These are phyloP conservation scores for Drosophila nikananu DNA, from an alignment of 1,140 invertebrate species.

Conservation along the genomic window DNA sequence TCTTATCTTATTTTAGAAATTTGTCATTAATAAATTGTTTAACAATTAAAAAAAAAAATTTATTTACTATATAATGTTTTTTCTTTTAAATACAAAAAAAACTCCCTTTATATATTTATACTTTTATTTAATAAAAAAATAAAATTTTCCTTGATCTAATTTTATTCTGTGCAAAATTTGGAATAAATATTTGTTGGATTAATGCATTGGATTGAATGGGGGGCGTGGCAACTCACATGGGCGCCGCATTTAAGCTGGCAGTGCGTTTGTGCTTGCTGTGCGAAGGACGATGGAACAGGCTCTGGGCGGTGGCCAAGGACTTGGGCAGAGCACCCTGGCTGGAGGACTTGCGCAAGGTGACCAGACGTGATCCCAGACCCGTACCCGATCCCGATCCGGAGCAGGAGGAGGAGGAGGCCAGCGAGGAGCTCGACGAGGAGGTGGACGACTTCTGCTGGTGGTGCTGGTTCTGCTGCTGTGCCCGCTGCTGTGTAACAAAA, in stretches of 20 bases:
- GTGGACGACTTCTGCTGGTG: conserved; percentile 48
- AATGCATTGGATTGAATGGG: conserved; percentile 23
- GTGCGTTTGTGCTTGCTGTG: conserved; percentile 69
- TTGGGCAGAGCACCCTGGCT: conserved; percentile 74
- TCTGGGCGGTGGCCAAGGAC: conserved; percentile 74
- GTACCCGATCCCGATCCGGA: conserved; percentile 26
- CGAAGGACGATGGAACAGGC: conserved; percentile 54
- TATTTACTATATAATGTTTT: too few relatives aligned
- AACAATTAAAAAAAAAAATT: too few relatives aligned
- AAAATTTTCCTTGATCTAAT: too few relatives aligned
- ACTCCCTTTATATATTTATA: too few relatives aligned
- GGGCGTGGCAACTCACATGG: conserved; percentile 66
- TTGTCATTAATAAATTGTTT: too few relatives aligned
- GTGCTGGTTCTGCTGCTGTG: conserved; percentile 62
- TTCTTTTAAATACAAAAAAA: not conserved
- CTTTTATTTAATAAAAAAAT: not conserved
- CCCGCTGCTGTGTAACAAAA: conserved; percentile 78
- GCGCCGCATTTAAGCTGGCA: conserved; percentile 64
- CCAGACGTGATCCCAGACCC: conserved; percentile 49
- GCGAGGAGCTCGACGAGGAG: conserved; percentile 59
- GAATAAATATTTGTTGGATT: not conserved
- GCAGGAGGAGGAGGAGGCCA: conserved; percentile 46
- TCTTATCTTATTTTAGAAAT: not conserved
- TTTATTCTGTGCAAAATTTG: not conserved
- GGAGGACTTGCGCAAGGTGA: conserved; percentile 66